Evolutionary conservation across 2,113 vertebrate genomes (phyloP), one percentile per base, ranked within the genome.

Genomic region (Myrmecophaga tridactyla): DNA sequence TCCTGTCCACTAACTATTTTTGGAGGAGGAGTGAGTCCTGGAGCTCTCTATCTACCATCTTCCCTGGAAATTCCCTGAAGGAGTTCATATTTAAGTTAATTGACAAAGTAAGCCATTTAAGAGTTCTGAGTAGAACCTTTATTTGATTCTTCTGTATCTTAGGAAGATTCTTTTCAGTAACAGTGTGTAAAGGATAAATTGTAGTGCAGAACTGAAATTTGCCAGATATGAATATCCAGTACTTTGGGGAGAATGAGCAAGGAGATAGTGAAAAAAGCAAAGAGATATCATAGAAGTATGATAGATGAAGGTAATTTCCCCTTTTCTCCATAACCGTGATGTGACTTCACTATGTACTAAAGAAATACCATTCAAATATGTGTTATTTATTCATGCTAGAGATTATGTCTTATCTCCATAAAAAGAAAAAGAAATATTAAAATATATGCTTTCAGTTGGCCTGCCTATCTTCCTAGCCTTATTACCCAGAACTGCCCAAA

Each of bases 71-170:
- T n/a, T n/a, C n/a, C n/a, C n/a, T n/a, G n/a, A n/a, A n/a, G n/a
- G n/a, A n/a, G n/a, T n/a, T n/a, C n/a, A n/a, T n/a, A n/a, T 46
- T 92, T 53, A 31, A 70, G 85, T 90, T 90, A 70, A n/a, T 31
- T 62, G 63, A 4, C 73, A 81, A 20, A 77, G 25, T 65, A 73
- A 62, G n/a, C 13, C 36, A 15, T 46, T 65, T 86, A 73, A 82
- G 46, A 72, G 70, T 89, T 83, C 8, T 51, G 9, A 93, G 2
- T 67, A 92, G 51, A 94, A 86, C 27, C 14, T 76, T 86, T 63
- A 43, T 34, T 53, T 92, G 20, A 88, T 89, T 88, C 15, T 56
- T 76, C 9, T 70, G 18, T 80, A 62, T 41, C n/a, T 86, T 46
- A 83, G 27, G 48, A 70, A 60, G 39, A 63, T 63, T 89, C 51